Evolutionary conservation across 2,888 invertebrate species (phyloP).

Genomic region (Drosophila suboccidentalis): DNA sequence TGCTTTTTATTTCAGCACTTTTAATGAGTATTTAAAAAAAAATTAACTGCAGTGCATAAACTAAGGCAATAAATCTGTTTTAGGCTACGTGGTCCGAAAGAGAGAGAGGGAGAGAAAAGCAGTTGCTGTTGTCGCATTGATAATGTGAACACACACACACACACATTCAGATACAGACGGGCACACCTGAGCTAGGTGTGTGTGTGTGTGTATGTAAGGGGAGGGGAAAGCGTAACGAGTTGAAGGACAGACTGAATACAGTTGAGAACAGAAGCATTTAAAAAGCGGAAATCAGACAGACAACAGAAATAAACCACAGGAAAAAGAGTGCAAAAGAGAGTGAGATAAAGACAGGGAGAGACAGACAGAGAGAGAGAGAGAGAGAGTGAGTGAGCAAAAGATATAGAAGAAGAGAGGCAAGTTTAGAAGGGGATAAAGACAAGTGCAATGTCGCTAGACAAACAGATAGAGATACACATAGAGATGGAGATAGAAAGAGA

Average conservation of each 20-base stretch:
- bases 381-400: not conserved
- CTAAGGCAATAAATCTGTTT: conserved; percentile 67
- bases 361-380: no score
- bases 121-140: conserved; percentile 43
- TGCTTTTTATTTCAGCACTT: not conserved
- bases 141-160: conserved; percentile 33
- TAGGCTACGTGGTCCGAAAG: conserved; percentile 34
- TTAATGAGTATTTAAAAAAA: conserved; percentile 16
- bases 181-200: not conserved
- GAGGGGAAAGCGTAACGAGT: conserved; percentile 12
- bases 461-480: conserved; percentile 4
- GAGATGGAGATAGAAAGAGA: conserved; percentile 1
- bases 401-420: not conserved
- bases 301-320: conserved; percentile 70
- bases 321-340: conserved; percentile 20
- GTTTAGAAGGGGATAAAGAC: not conserved
- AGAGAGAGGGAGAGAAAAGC: conserved; percentile 1
- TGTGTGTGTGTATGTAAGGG: conserved; percentile 6
- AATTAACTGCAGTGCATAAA: conserved; percentile 60
- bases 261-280: conserved; percentile 68
- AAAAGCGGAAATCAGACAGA: conserved; percentile 79
- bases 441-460: conserved; percentile 39
- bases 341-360: conserved; percentile 15
- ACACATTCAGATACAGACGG: not conserved
- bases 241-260: conserved; percentile 53